Evolutionary conservation across 2,888 invertebrate species (phyloP), one percentile per base, ranked within the genome.

Genomic region (Caenorhabditis wallacei): DNA sequence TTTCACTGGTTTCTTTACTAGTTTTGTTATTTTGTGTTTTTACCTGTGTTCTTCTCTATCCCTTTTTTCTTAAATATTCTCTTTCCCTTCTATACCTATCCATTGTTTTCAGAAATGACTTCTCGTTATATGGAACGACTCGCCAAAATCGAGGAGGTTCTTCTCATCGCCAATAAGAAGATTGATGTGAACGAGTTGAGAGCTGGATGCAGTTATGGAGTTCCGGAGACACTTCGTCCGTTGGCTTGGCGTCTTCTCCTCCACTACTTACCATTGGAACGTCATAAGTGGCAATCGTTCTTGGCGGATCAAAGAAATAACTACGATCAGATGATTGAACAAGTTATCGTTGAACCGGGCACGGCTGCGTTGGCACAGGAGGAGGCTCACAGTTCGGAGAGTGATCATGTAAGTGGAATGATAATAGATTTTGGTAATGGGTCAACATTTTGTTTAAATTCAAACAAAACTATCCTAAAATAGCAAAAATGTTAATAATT

Each of bases 181-280:
- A 88, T 89, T 37, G 85, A 88, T 74, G 83, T 87, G 69, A 75
- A 83, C 13, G 85, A 87, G 59, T 64, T 89, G 72, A 70, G 85
- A 20, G 82, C 80, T 5, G 83, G 84, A 16, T 89, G 87, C 57
- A 86, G 86, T 48, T 89, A 87, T 59, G 90, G 90, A 37, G 86
- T 91, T 13, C 90, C 91, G 2, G 91, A 91, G 37, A 56, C 66
- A 10, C 80, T 91, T 5, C 82, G 91, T 1, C 91, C 91, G 3
- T 59, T 91, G 3, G 89, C 88, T 20, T 91, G 91, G 91, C 81
- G 91, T n/a, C 86, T 91, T 20, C 87, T 91, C 30, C 85, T 91
- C 16, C 84, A 89, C 61, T 90, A 86, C 59, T 78, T 91, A 46
- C 91, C 91, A 13, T 51, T 79, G 22, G 88, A 90, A 26, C 82